Conservation (phyloP, 92 coral and sea anemone species). For the Pocillopora grandis region DNA sequence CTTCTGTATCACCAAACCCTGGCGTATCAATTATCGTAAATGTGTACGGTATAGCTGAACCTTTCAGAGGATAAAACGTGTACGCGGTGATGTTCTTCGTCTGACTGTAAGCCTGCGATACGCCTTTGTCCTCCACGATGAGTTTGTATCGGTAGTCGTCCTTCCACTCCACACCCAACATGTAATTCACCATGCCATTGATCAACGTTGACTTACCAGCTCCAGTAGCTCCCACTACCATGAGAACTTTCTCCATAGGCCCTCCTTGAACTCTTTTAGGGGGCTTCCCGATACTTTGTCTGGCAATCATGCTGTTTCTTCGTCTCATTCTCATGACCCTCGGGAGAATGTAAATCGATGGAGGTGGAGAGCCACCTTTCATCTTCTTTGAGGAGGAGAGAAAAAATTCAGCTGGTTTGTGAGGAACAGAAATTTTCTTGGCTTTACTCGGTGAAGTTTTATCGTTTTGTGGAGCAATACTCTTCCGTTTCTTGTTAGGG, state of each 20-base stretch:
- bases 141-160: conserved; percentile 35
- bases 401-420: no score
- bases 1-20: conserved; percentile 54
- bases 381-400: no score
- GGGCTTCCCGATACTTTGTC: no score
- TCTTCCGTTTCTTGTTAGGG: no score
- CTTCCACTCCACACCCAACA: conserved; percentile 28
- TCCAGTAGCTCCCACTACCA: conserved; percentile 54
- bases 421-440: no score
- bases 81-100: conserved; percentile 45
- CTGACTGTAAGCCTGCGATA: conserved; percentile 45
- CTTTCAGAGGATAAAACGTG: conserved; percentile 19
- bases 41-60: conserved; percentile 25
- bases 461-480: no score
- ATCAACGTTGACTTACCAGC: conserved; percentile 53
- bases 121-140: not conserved
- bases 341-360: no score
- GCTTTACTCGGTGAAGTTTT: no score
- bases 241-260: not conserved
- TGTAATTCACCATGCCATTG: conserved; percentile 50
- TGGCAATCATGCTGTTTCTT: no score
- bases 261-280: no score
- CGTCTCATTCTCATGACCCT: no score
- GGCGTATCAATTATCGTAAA: conserved; percentile 57
- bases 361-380: no score